Evolutionary conservation across 1,140 invertebrate genomes (phyloP).

Genomic region (Platyscapa corneri): DNA sequence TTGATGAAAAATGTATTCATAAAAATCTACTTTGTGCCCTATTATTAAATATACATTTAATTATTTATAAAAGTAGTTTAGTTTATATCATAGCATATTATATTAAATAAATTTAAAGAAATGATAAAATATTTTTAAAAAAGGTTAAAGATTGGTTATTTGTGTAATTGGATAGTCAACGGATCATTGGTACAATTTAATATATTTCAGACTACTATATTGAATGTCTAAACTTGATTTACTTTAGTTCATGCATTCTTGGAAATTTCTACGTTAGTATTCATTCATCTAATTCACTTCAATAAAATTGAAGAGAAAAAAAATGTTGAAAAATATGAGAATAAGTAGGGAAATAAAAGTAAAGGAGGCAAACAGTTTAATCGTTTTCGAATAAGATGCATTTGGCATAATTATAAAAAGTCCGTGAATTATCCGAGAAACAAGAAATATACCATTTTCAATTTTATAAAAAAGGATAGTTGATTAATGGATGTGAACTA

Average conservation of each 20-base stretch:
- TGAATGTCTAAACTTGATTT: background rate
- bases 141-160: too few relatives aligned
- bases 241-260: background rate
- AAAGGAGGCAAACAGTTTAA: background rate
- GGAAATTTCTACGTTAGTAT: background rate
- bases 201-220: background rate
- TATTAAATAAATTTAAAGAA: too few relatives aligned
- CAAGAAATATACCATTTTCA: background rate
- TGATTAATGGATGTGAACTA: background rate
- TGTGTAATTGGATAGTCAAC: background rate
- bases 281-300: background rate
- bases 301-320: background rate
- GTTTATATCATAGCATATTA: too few relatives aligned
- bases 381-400: background rate
- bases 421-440: background rate
- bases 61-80: too few relatives aligned
- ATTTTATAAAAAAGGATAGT: background rate
- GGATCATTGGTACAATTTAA: background rate
- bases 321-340: background rate
- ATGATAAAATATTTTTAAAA: too few relatives aligned
- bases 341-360: background rate
- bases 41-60: too few relatives aligned
- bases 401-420: background rate
- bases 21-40: too few relatives aligned
- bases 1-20: too few relatives aligned